A percentile compares a stretch with the other conserved stretches of the same genome.
Conservation (phyloP, 53 echinoderm and acorn worm species). For the Holothuria scabra region DNA sequence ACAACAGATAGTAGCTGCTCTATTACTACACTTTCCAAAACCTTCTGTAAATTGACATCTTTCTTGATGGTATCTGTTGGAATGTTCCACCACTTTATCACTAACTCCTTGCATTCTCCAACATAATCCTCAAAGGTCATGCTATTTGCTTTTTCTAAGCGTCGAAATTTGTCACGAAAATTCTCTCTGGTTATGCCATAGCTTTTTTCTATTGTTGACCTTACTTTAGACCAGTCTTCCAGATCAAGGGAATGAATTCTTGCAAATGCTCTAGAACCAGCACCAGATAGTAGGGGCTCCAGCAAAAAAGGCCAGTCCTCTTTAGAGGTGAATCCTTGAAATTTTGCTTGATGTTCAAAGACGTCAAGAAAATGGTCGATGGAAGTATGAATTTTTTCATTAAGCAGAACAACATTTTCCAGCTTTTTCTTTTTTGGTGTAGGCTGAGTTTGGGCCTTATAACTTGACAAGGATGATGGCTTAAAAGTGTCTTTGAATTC, state of each 20-base stretch:
- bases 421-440: slow-evolving; percentile 7
- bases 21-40: slow-evolving; percentile 25
- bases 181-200: slow-evolving; percentile 1
- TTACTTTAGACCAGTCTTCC: background rate
- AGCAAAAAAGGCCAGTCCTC: slow-evolving; percentile 14
- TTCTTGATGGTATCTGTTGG: background rate
- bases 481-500: too few species aligned
- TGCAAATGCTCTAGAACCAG: slow-evolving; percentile 20
- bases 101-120: too few species aligned
- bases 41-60: background rate
- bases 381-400: slow-evolving; percentile 18
- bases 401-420: slow-evolving; percentile 9
- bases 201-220: slow-evolving; percentile 1
- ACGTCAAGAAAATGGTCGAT: slow-evolving; percentile 31
- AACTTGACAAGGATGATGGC: too few species aligned
- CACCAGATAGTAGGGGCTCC: slow-evolving; percentile 32
- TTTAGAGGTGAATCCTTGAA: slow-evolving; percentile 23
- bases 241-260: background rate
- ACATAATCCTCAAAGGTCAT: slow-evolving; percentile 32
- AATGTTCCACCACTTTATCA: slow-evolving; percentile 43
- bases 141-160: slow-evolving; percentile 2
- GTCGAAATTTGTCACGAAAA: too few species aligned
- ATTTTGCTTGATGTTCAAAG: slow-evolving; percentile 28
- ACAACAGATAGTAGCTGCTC: slow-evolving; percentile 30
- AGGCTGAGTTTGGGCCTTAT: background rate